phyloP scores from a whole-genome alignment of 2,888 invertebrate genomes.

The Ichneumon xanthorius region DNA sequence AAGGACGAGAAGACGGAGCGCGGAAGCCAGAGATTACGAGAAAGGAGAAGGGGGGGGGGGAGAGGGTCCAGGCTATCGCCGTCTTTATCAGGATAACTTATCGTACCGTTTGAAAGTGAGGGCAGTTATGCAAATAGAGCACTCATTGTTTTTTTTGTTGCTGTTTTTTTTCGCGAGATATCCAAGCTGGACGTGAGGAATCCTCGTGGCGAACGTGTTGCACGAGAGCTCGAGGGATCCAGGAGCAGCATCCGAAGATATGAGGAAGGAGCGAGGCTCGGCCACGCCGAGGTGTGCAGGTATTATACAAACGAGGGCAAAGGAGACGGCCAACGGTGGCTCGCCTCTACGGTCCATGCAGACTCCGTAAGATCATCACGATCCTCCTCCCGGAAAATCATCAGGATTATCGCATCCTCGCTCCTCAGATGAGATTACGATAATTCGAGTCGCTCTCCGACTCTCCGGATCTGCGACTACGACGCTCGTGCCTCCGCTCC shows the following conservation, averaged over 20 bases:
- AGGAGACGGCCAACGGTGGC: constrained; percentile 38
- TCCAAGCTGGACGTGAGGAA: constrained; percentile 33
- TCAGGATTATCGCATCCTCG: constrained; percentile 77
- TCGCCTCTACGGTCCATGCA: constrained; percentile 39
- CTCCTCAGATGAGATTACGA: constrained; percentile 77
- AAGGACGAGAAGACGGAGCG: constrained; percentile 49
- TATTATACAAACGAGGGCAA: constrained; percentile 55
- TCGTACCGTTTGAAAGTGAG: constrained; percentile 69
- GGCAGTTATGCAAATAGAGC: constrained; percentile 72
- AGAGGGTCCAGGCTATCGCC: constrained; percentile 8
- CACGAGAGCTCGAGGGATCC: constrained; percentile 45
- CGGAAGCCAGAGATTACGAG: constrained; percentile 63
- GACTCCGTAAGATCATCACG: constrained; percentile 55
- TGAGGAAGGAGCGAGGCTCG: constrained; percentile 54
- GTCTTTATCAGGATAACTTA: constrained; percentile 68
- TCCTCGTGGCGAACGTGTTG: constrained; percentile 65
- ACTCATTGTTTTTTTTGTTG: constrained; percentile 55
- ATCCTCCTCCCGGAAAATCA: constrained; percentile 73
- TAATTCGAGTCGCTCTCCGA: constrained; percentile 71
- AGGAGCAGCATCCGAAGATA: constrained; percentile 37
- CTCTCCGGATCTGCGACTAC: constrained; percentile 19
- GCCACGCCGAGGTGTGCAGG: constrained; percentile 36
- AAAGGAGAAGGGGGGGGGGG: constrained; percentile 21
- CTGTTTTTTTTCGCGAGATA: constrained; percentile 4
- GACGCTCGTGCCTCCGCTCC: constrained; percentile 18